Evolutionary conservation across 2,888 invertebrate genomes (phyloP).

Genomic region (Mythimna lalbum): DNA sequence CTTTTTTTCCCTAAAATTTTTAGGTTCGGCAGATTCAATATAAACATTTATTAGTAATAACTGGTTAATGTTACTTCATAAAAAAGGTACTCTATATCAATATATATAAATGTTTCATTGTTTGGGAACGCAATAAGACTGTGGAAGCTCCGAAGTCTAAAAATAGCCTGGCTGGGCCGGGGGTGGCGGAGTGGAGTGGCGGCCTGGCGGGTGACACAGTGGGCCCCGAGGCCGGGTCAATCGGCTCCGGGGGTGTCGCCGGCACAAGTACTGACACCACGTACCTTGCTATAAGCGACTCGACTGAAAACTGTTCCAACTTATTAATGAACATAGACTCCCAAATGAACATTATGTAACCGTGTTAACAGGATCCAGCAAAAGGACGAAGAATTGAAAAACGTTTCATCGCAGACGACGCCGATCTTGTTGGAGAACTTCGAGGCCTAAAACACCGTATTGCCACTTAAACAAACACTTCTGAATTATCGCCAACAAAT

Average conservation of each 20-base stretch:
- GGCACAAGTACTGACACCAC: constrained; percentile 63
- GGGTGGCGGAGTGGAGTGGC: constrained; percentile 80
- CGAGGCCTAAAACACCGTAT: constrained; percentile 92
- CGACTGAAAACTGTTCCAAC: constrained; percentile 35
- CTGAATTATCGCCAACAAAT: constrained; percentile 85
- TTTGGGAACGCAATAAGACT: constrained; percentile 73
- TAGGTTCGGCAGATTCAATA: constrained; percentile 6
- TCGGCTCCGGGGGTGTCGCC: constrained; percentile 73
- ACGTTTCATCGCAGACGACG: constrained; percentile 92
- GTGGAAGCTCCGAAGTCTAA: constrained; percentile 84
- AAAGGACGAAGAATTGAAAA: constrained; percentile 90
- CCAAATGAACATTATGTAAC: constrained; percentile 42
- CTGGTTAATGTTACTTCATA: constrained; percentile 9
- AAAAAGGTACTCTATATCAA: constrained; percentile 31
- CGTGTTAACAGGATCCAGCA: constrained; percentile 79
- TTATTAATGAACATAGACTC: constrained; percentile 30
- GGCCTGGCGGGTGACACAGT: constrained; percentile 87
- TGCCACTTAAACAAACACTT: constrained; percentile 87
- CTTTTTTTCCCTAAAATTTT: constrained; percentile 14
- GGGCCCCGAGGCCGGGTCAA: constrained; percentile 87
- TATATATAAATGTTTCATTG: constrained; percentile 64
- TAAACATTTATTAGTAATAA: constrained; percentile 9
- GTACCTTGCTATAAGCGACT: constrained; percentile 65
- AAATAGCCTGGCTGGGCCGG: constrained; percentile 87
- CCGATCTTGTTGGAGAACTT: constrained; percentile 92